phyloP scores from a whole-genome alignment of 1,140 invertebrate genomes.

The Potamilus streckersoni region DNA sequence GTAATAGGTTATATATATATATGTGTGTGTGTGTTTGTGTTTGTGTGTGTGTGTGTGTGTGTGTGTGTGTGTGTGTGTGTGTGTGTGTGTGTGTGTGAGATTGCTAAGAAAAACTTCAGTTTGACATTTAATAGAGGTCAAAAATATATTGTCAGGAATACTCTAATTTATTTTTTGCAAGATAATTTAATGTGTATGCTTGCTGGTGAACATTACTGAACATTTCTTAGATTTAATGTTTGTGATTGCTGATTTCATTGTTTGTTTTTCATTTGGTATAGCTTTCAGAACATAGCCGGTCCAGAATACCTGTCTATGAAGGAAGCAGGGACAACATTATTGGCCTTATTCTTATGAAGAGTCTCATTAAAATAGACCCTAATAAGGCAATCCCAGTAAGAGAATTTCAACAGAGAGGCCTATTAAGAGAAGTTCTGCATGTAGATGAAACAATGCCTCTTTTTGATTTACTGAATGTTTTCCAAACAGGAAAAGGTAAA shows the following conservation, averaged over 20 bases:
- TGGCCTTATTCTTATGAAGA: conserved; percentile 57
- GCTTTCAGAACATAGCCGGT: conserved; percentile 51
- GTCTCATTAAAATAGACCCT: conserved; percentile 49
- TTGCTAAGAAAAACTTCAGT: too few relatives aligned
- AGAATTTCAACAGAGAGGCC: conserved; percentile 33
- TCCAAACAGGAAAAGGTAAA: conserved; percentile 61
- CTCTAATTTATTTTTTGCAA: too few relatives aligned
- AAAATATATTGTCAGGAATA: too few relatives aligned
- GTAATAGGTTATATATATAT: too few relatives aligned
- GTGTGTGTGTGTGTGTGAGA: too few relatives aligned
- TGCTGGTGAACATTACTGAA: too few relatives aligned
- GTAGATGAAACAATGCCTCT: conserved; percentile 43
- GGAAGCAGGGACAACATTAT: conserved; percentile 42
- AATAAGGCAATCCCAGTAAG: conserved; percentile 45
- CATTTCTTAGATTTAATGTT: too few relatives aligned
- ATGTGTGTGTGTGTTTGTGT: too few relatives aligned
- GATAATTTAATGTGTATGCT: too few relatives aligned
- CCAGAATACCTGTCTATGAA: conserved; percentile 59
- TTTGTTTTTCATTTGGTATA: conserved; percentile 19
- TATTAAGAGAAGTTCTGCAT: conserved; percentile 34
- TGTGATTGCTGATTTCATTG: neutral
- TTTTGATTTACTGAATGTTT: conserved; percentile 59
- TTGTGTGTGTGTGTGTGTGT: too few relatives aligned
- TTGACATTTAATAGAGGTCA: too few relatives aligned
- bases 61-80: too few relatives aligned